Evolutionary conservation across 1,140 invertebrate genomes (phyloP).

Genomic region (Coelopa frigida): DNA sequence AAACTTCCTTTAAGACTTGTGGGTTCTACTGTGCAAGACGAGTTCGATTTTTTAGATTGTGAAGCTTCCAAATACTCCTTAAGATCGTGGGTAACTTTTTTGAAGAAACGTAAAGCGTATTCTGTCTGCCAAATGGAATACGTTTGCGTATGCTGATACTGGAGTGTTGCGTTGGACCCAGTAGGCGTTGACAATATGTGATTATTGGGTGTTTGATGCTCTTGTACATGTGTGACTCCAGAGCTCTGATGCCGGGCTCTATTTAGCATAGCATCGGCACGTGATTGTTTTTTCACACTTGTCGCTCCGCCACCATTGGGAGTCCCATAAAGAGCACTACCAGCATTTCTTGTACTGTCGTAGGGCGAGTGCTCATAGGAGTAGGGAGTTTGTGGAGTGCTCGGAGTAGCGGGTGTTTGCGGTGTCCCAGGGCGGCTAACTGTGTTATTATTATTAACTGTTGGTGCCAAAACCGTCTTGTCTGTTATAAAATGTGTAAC

Average conservation of each 20-base stretch:
- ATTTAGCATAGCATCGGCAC: conserved; percentile 64
- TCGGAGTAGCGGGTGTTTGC: conserved; percentile 20
- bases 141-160: neutral
- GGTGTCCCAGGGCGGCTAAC: conserved; percentile 17
- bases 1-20: conserved; percentile 32
- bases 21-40: conserved; percentile 15
- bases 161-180: neutral
- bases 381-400: conserved; percentile 22
- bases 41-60: conserved; percentile 4
- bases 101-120: conserved; percentile 44
- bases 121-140: conserved; percentile 49
- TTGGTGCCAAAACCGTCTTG: conserved; percentile 40
- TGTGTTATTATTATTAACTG: conserved; percentile 14
- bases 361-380: conserved; percentile 2
- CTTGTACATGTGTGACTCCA: conserved; percentile 3
- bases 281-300: conserved; percentile 45
- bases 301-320: neutral
- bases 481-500: conserved; percentile 55
- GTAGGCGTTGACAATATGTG: neutral
- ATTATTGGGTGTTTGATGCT: conserved; percentile 6
- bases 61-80: conserved; percentile 27
- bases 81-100: conserved; percentile 32
- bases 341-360: conserved; percentile 9
- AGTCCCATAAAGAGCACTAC: too few species aligned
- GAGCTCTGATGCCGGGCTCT: conserved; percentile 31